Base-by-base conservation (phyloP, 1,140 invertebrate genomes). In the Spodoptera frugiperda region DNA sequence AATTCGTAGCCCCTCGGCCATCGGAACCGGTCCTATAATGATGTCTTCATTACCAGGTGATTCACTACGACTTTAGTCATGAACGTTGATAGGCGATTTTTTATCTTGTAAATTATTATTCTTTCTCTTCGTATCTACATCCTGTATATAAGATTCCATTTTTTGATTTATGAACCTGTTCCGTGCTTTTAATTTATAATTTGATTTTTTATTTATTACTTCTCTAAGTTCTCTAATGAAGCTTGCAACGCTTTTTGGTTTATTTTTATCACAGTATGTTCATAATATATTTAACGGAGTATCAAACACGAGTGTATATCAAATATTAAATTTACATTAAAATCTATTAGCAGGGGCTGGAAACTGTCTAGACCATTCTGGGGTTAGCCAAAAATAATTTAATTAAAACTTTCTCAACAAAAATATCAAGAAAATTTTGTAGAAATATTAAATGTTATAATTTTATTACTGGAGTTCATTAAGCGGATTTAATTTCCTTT, bases 1-100 rank as follows among this genome's bases (percentile, higher is more conserved):
- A 63, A 77, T 78, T 54, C 59, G 49, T 78, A 76, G 81, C 61
- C 51, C 77, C 48, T 78, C 75, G 68, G 71, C 67, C 82, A 85
- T 81, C 67, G 75, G 78, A 92, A 92, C 92, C 91, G 90, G 91
- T 92, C 91, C 82, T 65, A 72, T 88, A 89, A 89, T 89, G 87
- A 92, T 91, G 90, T 92, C 90, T 93, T 92, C 88, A 92, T 93
- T 90, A 91, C 84, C 75, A 70, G 67, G 70, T 87, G 87, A 93
- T 91, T 89, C 89, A 88, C 80, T 84, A 82, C 86, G 82, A 75
- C 76, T 75, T 79, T 73, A 73, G 70, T 83, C 78, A 77, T 51
- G 68, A 71, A 77, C 67, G 73, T 72, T 83, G 79, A 84, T 80
- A 83, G 77, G 21, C 72, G 65, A 81, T 71, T 82, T 84, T 85